A percentile compares a stretch with the other conserved stretches of the same genome.
Conservation (phyloP, 2,113 vertebrate species). For the Istiophorus platypterus region DNA sequence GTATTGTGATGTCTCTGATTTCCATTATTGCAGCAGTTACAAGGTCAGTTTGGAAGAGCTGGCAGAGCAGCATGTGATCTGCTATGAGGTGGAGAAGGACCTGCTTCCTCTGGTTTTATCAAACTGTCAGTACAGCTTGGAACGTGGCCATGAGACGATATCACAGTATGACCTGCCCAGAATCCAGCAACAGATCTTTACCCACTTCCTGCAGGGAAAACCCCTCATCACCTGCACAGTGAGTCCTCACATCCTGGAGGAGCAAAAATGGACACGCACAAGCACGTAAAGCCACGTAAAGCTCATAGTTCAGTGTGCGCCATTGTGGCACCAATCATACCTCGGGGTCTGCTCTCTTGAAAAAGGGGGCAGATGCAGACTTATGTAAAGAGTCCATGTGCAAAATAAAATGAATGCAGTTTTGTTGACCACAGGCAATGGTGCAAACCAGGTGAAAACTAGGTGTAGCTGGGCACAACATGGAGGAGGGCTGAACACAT, state of each 20-base stretch:
- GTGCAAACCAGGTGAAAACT: too few relatives aligned
- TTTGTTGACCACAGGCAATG: too few relatives aligned
- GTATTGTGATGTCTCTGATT: neutral
- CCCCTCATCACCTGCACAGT: slow-evolving; percentile 86
- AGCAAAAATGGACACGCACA: too few relatives aligned
- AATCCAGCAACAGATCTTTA: slow-evolving; percentile 91
- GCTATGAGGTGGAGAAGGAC: slow-evolving; percentile 89
- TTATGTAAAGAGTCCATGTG: too few relatives aligned
- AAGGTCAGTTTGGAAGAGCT: slow-evolving; percentile 83
- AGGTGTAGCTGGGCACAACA: too few relatives aligned
- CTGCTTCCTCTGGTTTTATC: slow-evolving; percentile 89
- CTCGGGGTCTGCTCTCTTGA: too few relatives aligned
- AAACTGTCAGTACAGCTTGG: slow-evolving; percentile 91
- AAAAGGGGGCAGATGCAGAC: too few relatives aligned
- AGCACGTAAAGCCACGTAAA: too few relatives aligned
- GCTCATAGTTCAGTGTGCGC: too few relatives aligned
- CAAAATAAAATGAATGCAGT: too few relatives aligned
- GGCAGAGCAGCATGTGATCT: slow-evolving; percentile 88
- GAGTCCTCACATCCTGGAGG: slow-evolving; percentile 25
- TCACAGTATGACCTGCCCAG: slow-evolving; percentile 88
- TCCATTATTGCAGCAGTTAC: slow-evolving; percentile 80
- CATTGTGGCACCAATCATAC: too few relatives aligned
- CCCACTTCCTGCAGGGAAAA: slow-evolving; percentile 90
- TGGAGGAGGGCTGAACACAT: too few relatives aligned
- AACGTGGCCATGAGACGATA: slow-evolving; percentile 83